Evolutionary conservation across 2,113 vertebrate genomes (phyloP), one percentile per base, ranked within the genome.

Genomic region (Petromus typicus): DNA sequence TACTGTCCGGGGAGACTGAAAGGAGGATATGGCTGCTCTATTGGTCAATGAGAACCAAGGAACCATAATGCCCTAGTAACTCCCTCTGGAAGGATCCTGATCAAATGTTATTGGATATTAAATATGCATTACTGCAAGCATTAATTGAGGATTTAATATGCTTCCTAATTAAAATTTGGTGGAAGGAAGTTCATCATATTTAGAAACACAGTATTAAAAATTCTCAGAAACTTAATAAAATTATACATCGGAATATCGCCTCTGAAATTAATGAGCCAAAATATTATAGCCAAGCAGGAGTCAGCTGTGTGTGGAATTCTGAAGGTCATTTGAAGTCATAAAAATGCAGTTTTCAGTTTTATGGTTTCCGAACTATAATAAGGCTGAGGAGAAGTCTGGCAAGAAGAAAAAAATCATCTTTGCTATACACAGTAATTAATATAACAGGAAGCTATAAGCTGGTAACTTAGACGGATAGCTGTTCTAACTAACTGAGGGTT

Each of bases 251-350:
- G 96, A 98, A 96, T 98, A 97, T 98, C 94, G 96, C 96, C 95
- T 96, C 92, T 97, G 96, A 98, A 98, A 98, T 98, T 99, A 98
- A 98, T 97, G 98, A 98, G 94, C 97, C 98, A 98, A 98, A 98
- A 98, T 98, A 98, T 98, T 98, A 97, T 92, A 98, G 96, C 96
- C 59, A 93, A 98, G 95, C 86, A 97, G 96, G 98, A 99, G 97
- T 97, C 94, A 98, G 90, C 90, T 87, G 93, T 95, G 97, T 96
- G 97, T 98, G 61, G 91, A 98, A 97, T 97, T 98, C 76, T 98
- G 98, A 98, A 98, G 98, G 98, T 98, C 98, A 97, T 97, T 97
- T 96, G 20, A 78, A 98, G 89, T 96, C 93, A 97, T 98, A 98
- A 98, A 98, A 98, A 98, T 93, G 86, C 79, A 96, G 93, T 97